Conservation (phyloP, 2,113 vertebrate species). For the Hemicordylus capensis region DNA sequence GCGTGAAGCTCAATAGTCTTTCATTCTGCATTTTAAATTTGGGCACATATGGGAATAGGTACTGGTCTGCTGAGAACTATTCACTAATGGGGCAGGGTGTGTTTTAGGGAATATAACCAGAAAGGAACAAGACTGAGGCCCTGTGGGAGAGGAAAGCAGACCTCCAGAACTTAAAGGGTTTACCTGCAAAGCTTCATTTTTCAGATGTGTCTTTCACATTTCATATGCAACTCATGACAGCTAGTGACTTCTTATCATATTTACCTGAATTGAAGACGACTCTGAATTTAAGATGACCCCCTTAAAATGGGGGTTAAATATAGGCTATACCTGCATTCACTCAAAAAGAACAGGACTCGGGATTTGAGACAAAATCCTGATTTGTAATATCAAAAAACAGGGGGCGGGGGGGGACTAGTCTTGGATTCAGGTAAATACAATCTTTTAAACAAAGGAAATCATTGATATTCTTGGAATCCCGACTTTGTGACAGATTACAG, state of each 20-base stretch:
- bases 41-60: neutral
- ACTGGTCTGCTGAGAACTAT: neutral
- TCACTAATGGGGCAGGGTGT: neutral
- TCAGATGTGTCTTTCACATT: neutral
- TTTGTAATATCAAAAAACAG: too few relatives aligned
- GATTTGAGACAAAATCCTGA: too few relatives aligned
- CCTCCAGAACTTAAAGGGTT: neutral
- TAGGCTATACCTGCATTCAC: too few relatives aligned
- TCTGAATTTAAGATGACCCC: too few relatives aligned
- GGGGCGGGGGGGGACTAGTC: too few relatives aligned
- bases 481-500: neutral
- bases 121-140: neutral
- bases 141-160: neutral
- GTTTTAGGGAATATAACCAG: neutral
- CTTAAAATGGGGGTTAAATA: too few relatives aligned
- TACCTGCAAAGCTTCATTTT: neutral
- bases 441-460: too few relatives aligned
- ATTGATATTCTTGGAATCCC: neutral
- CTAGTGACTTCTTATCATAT: neutral
- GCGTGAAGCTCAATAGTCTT: too few relatives aligned
- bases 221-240: neutral
- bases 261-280: too few relatives aligned
- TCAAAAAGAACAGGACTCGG: too few relatives aligned
- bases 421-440: too few relatives aligned
- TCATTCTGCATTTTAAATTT: neutral